Base-by-base conservation (phyloP, 2,797 vertebrate genomes). In the Acrocephalus scirpaceus region DNA sequence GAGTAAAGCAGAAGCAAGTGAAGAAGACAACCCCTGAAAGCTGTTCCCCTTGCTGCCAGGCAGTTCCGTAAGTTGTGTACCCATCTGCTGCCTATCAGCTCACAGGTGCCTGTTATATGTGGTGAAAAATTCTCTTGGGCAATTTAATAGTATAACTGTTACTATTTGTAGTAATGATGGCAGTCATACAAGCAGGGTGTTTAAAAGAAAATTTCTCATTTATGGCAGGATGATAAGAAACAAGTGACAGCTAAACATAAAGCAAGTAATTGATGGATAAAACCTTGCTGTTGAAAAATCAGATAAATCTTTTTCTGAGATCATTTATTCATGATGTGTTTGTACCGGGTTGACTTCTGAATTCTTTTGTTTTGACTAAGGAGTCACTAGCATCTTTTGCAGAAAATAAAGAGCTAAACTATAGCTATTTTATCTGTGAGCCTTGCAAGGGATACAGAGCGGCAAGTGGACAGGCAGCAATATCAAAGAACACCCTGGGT, bases 171-270 rank as follows among this genome's bases (percentile, higher is more conserved):
- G 57, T 86, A 84, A 48, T 32, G 50, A 62, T 79, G 65, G 42
- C 88, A 92, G 23, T 96, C 80, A 83, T 80, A 61, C 54, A 67
- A 75, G 56, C 15, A 21, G 44, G 50, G 50, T 76, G 30, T 93
- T 96, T 94, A 71, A 96, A 93, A 94, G 48, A 54, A 96, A 82
- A 34, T 69, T 48, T 88, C 88, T 93, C 44, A 36, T 79, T 95
- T 88, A 77, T 91, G 36, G 48, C 74, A 94, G 29, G 45, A 50
- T 95, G 86, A 94, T 96, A 88, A 94, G 87, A 94, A 95, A 65
- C 21, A 61, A 82, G 58, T 90, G 97, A 93, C 88, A 95, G 87
- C 91, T 92, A 94, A 95, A 91, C 80, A 51, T 67, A 90, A 90
- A 91, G 82, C 65, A 89, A 89, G 36, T 73, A 83, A 76, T 89